A percentile compares a stretch with the other conserved stretches of the same genome.
Conservation (phyloP, 2,113 vertebrate species). For the Ginglymostoma cirratum region DNA sequence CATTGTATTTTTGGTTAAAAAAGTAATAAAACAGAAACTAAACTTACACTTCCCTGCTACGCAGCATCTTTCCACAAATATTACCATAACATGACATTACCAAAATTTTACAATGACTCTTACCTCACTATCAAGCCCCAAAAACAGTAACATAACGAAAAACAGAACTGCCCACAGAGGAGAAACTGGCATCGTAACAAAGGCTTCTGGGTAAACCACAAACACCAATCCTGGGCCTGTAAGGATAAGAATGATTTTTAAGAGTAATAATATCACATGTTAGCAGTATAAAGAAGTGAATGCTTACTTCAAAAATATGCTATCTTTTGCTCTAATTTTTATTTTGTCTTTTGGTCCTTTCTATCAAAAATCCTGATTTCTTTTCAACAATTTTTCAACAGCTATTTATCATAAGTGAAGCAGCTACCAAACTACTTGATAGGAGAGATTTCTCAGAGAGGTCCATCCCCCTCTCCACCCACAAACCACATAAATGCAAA, state of each 20-base stretch:
- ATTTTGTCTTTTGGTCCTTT: neutral
- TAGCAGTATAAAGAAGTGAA: neutral
- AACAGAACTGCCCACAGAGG: constrained; percentile 63
- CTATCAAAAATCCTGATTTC: neutral
- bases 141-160: constrained; percentile 64
- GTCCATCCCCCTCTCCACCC: neutral
- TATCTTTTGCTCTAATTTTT: neutral
- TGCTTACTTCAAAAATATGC: neutral
- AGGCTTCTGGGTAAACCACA: constrained; percentile 66
- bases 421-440: neutral
- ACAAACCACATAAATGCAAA: neutral
- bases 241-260: constrained; percentile 23
- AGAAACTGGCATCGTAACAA: constrained; percentile 60
- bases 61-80: neutral
- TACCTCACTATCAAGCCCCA: constrained; percentile 66
- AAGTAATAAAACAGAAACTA: neutral
- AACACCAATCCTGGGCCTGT: constrained; percentile 61
- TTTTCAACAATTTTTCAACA: neutral
- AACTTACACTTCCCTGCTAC: neutral
- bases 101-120: neutral
- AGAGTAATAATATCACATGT: neutral
- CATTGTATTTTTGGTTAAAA: no score
- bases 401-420: neutral
- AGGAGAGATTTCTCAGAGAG: neutral
- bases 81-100: no score